Evolutionary conservation across 1,140 invertebrate species (phyloP).

Genomic region (Drosophila navojoa): DNA sequence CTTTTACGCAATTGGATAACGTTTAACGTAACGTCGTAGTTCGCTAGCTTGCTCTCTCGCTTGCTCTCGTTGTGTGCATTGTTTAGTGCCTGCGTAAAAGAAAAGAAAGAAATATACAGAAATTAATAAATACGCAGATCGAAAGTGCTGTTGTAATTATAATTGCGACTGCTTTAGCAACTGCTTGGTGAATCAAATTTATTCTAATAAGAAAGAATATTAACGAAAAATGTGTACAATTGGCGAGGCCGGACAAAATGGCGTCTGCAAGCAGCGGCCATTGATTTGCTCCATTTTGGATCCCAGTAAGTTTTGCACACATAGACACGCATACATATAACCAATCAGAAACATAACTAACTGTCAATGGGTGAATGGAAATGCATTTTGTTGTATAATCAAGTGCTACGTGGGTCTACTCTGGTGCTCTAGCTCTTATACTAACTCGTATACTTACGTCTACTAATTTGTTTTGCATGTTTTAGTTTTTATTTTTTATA

Average conservation of each 20-base stretch:
- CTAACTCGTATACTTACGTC: not conserved
- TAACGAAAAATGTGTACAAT: conserved; percentile 58
- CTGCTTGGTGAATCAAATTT: conserved; percentile 21
- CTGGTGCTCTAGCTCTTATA: conserved; percentile 3
- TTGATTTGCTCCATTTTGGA: conserved; percentile 83
- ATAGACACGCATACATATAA: conserved; percentile 15
- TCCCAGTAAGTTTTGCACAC: conserved; percentile 74
- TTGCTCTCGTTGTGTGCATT: conserved; percentile 36
- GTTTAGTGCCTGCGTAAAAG: conserved; percentile 33
- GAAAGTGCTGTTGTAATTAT: conserved; percentile 14
- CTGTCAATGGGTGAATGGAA: conserved; percentile 50
- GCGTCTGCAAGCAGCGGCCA: conserved; percentile 77
- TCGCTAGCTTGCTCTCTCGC: conserved; percentile 33
- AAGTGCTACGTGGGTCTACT: not conserved
- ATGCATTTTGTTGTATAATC: conserved; percentile 57
- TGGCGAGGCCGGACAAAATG: conserved; percentile 76
- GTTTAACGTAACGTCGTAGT: conserved; percentile 52
- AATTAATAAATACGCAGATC: conserved; percentile 33
- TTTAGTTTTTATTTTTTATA: conserved; percentile 11
- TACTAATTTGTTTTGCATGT: conserved; percentile 14
- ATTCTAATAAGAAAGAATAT: conserved; percentile 2
- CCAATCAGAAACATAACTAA: conserved; percentile 63
- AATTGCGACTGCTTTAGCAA: conserved; percentile 18
- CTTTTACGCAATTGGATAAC: conserved; percentile 12
- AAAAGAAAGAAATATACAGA: conserved; percentile 43